These are phyloP conservation scores for Clivina fossor DNA, from an alignment of 2,888 invertebrate genomes.

Conservation along the genomic window DNA sequence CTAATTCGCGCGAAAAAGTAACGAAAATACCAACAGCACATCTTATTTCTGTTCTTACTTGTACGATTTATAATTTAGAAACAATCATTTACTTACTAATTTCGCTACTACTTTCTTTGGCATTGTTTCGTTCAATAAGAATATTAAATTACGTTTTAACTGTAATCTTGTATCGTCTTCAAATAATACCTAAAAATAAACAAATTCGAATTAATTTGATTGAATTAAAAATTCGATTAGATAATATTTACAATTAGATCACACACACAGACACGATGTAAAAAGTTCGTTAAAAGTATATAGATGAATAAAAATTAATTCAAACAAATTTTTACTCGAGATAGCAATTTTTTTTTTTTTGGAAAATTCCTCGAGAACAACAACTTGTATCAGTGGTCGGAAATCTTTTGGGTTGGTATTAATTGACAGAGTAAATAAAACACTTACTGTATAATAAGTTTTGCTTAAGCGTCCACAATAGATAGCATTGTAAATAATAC, in stretches of 20 bases:
- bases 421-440: too few species aligned
- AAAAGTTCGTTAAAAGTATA: background rate
- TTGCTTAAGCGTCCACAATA: slow-evolving; percentile 53
- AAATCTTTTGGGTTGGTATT: slow-evolving; percentile 1
- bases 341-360: too few species aligned
- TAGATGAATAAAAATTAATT: too few species aligned
- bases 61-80: too few species aligned
- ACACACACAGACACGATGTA: too few species aligned
- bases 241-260: slow-evolving; percentile 22
- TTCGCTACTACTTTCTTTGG: slow-evolving; percentile 59
- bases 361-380: too few species aligned
- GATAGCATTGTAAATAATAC: slow-evolving; percentile 52
- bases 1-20: slow-evolving; percentile 35
- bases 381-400: background rate
- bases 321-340: too few species aligned
- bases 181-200: slow-evolving; percentile 53
- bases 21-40: slow-evolving; percentile 25
- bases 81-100: slow-evolving; percentile 51
- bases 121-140: slow-evolving; percentile 57
- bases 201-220: background rate
- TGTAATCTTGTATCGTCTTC: slow-evolving; percentile 55
- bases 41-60: background rate
- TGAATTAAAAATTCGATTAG: slow-evolving; percentile 22
- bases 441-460: slow-evolving; percentile 52
- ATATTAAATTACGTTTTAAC: slow-evolving; percentile 58